Evolutionary conservation across 1,140 invertebrate species (phyloP), one percentile per base, ranked within the genome.

Genomic region (Marisa cornuarietis): DNA sequence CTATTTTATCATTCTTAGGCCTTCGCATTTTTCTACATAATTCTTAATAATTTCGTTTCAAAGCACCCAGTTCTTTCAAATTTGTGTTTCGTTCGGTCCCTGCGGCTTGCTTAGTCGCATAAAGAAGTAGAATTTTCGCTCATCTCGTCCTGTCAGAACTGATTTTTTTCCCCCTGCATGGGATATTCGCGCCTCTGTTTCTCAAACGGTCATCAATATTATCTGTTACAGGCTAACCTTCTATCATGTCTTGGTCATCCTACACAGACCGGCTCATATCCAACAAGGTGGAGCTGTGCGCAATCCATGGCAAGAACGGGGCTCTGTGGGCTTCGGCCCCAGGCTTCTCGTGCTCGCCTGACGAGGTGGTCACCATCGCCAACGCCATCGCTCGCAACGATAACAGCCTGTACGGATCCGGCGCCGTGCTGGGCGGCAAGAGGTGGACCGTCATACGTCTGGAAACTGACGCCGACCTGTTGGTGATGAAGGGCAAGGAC

Each of bases 401-500:
- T 65, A 62, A 81, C 16, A 18, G 49, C 76, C 73, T 81, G 62
- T 81, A 76, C 71, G 54, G 71, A 8, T 69, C 76, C 13, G 80
- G 80, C 10, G 76, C 77, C n/a, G n/a, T 66, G 51, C 26, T 81
- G 49, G 69, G 10, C 8, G 80, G 80, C 52, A 78, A 81, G 72
- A 26, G 58, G 14, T 81, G 80, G 80, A 78, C 80, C 16, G 80
- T 81, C 62, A 78, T 81, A 49, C 54, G 80, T 18, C 66, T 78
- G 76, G 80, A 81, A 61, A 22, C 22, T 0, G 80, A 81, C 20
- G 51, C 54, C 18, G 54, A 42, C n/a, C 65, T 77, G 22, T 11
- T 80, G 31, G 72, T 81, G 10, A n/a, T 81, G 20, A 81, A 78
- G 69, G 76, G 76, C 62, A 81, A 81, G 72, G 79, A 76, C 52